phyloP scores from a whole-genome alignment of 2,797 vertebrate species.

The Aldrovandia affinis region DNA sequence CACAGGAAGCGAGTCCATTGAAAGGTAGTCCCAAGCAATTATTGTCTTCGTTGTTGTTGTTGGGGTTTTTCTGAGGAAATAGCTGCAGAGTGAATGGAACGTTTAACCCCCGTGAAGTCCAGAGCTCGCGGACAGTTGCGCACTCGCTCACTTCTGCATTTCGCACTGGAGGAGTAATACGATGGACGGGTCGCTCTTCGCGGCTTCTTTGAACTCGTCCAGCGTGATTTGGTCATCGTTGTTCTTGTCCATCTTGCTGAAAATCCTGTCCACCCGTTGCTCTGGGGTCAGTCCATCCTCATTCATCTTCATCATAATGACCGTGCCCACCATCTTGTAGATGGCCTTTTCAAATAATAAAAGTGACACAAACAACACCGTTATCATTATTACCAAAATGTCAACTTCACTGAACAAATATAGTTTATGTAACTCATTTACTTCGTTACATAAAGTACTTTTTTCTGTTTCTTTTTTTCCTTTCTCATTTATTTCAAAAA shows the following conservation, averaged over 20 bases:
- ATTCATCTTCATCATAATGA: slow-evolving; percentile 99
- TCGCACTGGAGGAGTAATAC: slow-evolving; percentile 96
- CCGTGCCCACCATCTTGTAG: slow-evolving; percentile 98
- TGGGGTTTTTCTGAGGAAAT: slow-evolving; percentile 78
- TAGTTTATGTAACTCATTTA: not conserved
- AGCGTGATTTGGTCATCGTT: slow-evolving; percentile 96
- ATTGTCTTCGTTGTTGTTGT: slow-evolving; percentile 34
- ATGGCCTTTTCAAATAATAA: slow-evolving; percentile 78
- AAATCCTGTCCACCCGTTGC: slow-evolving; percentile 96
- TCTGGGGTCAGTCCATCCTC: slow-evolving; percentile 93
- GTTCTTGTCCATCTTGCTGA: slow-evolving; percentile 99
- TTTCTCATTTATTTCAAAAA: too few species aligned
- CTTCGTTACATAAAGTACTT: not conserved
- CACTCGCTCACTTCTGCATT: slow-evolving; percentile 90
- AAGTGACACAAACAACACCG: not conserved
- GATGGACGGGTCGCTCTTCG: slow-evolving; percentile 95
- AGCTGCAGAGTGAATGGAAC: slow-evolving; percentile 97
- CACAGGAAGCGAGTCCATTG: slow-evolving; percentile 99
- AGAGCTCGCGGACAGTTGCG: slow-evolving; percentile 55
- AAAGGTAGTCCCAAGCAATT: slow-evolving; percentile 96
- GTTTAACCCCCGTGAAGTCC: slow-evolving; percentile 91
- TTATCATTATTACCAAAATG: not conserved
- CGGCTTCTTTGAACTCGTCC: slow-evolving; percentile 97
- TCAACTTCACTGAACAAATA: not conserved
- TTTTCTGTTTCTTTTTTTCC: not conserved